A percentile compares a stretch with the other conserved stretches of the same genome.
Evolutionary conservation across 2,888 invertebrate species (phyloP).

Genomic region (Ornithoptera priamus): DNA sequence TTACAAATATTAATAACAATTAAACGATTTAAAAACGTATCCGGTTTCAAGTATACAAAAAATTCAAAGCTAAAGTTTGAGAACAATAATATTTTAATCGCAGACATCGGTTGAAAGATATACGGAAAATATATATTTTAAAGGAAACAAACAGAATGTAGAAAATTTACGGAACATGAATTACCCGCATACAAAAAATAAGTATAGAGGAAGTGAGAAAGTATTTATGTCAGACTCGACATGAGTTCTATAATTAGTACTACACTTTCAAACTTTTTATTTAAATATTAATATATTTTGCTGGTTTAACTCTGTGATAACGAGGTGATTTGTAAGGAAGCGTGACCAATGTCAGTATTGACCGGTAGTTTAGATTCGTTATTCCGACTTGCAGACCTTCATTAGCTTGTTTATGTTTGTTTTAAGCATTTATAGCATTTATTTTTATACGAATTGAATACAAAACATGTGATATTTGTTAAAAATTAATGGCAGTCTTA

Average conservation of each 20-base stretch:
- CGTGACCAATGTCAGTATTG: conserved; percentile 8
- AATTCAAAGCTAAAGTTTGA: neutral
- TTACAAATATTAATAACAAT: neutral
- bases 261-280: conserved; percentile 4
- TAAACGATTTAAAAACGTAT: neutral
- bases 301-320: conserved; percentile 11
- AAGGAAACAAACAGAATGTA: conserved; percentile 1
- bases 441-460: conserved; percentile 13
- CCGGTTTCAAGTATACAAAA: neutral
- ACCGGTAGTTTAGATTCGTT: conserved; percentile 18
- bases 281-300: conserved; percentile 18
- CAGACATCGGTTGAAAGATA: neutral
- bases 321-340: conserved; percentile 23
- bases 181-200: conserved; percentile 24
- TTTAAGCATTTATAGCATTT: conserved; percentile 17
- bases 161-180: conserved; percentile 13
- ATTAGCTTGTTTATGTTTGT: conserved; percentile 17
- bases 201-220: conserved; percentile 20
- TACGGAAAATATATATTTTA: neutral
- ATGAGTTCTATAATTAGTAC: conserved; percentile 13
- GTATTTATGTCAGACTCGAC: conserved; percentile 7
- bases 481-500: conserved; percentile 3
- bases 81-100: neutral
- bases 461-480: neutral
- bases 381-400: conserved; percentile 16